Evolutionary conservation across 2,888 invertebrate genomes (phyloP), one percentile per base, ranked within the genome.

Genomic region (Ophion slaviceki): DNA sequence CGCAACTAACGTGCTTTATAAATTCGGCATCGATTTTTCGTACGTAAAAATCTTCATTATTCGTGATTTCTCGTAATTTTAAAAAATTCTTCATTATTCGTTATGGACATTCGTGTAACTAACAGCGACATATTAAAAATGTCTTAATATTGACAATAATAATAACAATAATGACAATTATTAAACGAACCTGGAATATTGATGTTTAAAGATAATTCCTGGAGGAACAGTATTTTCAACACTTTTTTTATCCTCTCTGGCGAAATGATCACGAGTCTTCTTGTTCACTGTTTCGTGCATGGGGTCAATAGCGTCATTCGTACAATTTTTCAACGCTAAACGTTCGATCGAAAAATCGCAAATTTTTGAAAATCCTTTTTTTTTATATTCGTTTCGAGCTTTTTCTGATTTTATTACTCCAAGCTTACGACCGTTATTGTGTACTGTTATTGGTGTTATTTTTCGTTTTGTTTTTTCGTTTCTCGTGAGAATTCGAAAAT

Each of bases 181-280:
- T 71, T 32, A 20, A 72, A 77, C 81, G 66, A 40, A 86, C 85
- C 85, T 80, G 77, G 83, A 74, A 83, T 86, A 74, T 83, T 80
- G 80, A 86, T 83, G 80, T 78, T 83, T 64, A 80, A 80, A 67
- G 86, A 83, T 83, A 83, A 83, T 83, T 86, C 86, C 83, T 78
- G 86, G 64, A 83, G 83, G 70, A 86, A 86, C 72, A 77, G 76
- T 83, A 77, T 80, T 80, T 83, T 86, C 72, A 80, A 57, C 82
- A 83, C 80, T 80, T 64, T 47, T 74, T 10, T 80, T 83, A 86
- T 86, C 74, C 64, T 40, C 72, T 68, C 62, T 57, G 28, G 64
- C 66, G 68, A 78, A 57, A 86, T 67, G 72, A 68, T 76, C 28
- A 80, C 40, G 59, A 82, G 32, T 57, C 24, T 72, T 72, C 78